These are phyloP conservation scores for Probaryconus sp. DNA, from an alignment of 1,140 invertebrate species.

Conservation along the genomic window DNA sequence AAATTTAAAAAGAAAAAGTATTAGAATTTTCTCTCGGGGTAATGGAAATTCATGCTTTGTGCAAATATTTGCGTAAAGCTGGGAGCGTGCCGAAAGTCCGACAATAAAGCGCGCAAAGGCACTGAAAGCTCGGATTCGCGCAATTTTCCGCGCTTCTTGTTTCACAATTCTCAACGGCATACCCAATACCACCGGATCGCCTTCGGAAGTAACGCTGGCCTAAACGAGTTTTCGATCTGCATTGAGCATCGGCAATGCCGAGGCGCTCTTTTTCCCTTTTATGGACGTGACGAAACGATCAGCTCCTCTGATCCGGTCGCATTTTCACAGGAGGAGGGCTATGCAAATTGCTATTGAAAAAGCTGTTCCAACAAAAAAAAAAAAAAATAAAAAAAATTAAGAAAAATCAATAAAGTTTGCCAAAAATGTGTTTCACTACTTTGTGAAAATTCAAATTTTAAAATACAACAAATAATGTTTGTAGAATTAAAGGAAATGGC, in stretches of 20 bases:
- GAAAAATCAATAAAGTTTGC: too few species aligned
- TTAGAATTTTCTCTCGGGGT: too few species aligned
- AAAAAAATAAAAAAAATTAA: constrained; percentile 2
- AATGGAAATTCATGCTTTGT: constrained; percentile 29
- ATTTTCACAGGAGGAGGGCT: constrained; percentile 21
- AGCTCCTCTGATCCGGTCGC: constrained; percentile 9
- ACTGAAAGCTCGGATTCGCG: constrained; percentile 24
- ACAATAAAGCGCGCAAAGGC: constrained; percentile 9
- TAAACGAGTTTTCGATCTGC: constrained; percentile 59
- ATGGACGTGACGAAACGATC: constrained; percentile 24
- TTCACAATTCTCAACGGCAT: constrained; percentile 35
- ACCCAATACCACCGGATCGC: constrained; percentile 30
- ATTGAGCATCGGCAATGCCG: constrained; percentile 61
- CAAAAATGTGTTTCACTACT: too few species aligned
- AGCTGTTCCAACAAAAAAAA: too few species aligned
- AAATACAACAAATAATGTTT: too few species aligned
- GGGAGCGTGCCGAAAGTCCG: too few species aligned
- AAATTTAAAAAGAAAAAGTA: constrained; percentile 26
- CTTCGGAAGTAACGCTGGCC: constrained; percentile 31
- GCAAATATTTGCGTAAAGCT: constrained; percentile 22
- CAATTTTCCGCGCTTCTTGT: constrained; percentile 49
- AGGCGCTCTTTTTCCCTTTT: constrained; percentile 43
- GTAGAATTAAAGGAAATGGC: too few species aligned
- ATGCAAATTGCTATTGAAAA: constrained; percentile 33
- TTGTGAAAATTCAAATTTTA: too few species aligned